phyloP scores from a whole-genome alignment of 2,113 vertebrate species.

The Cottus gobio region DNA sequence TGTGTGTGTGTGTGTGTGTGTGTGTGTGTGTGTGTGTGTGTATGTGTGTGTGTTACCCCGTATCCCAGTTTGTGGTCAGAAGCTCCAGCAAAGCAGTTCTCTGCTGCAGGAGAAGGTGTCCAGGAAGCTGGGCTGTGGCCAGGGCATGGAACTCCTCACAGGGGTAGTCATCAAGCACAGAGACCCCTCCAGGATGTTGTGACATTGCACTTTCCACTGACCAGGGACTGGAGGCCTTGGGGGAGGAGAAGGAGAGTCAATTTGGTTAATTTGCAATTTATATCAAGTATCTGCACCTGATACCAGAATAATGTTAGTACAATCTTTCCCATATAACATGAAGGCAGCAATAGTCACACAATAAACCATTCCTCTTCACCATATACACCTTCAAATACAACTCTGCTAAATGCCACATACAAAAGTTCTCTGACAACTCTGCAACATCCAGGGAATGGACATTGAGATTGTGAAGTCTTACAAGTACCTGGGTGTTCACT shows the following conservation, averaged over 20 bases:
- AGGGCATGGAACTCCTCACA: slow-evolving; percentile 81
- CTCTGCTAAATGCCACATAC: too few relatives aligned
- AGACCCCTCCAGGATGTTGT: slow-evolving; percentile 54
- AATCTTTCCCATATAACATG: not conserved
- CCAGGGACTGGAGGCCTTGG: slow-evolving; percentile 80
- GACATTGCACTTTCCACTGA: slow-evolving; percentile 66
- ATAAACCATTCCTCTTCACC: too few relatives aligned
- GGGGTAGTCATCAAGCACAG: slow-evolving; percentile 79
- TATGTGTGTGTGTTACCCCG: slow-evolving; percentile 73
- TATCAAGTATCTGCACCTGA: not conserved
- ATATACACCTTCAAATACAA: too few relatives aligned
- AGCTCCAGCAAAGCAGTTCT: slow-evolving; percentile 76
- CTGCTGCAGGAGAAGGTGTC: slow-evolving; percentile 74
- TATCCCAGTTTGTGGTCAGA: slow-evolving; percentile 83
- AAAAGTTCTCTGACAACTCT: too few relatives aligned
- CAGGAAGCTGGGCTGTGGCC: slow-evolving; percentile 72
- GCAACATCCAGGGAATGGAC: too few relatives aligned
- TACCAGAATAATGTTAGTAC: not conserved
- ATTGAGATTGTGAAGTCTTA: too few relatives aligned
- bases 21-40: slow-evolving; percentile 35
- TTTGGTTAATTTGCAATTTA: not conserved
- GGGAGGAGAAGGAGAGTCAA: not conserved
- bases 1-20: slow-evolving; percentile 14
- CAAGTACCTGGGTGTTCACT: too few relatives aligned
- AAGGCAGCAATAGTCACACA: not conserved